Percentiles rank a stretch among this genome's conserved stretches.
Evolutionary conservation across 2,797 vertebrate species (phyloP).

Genomic region (Sebastes melanostomus): DNA sequence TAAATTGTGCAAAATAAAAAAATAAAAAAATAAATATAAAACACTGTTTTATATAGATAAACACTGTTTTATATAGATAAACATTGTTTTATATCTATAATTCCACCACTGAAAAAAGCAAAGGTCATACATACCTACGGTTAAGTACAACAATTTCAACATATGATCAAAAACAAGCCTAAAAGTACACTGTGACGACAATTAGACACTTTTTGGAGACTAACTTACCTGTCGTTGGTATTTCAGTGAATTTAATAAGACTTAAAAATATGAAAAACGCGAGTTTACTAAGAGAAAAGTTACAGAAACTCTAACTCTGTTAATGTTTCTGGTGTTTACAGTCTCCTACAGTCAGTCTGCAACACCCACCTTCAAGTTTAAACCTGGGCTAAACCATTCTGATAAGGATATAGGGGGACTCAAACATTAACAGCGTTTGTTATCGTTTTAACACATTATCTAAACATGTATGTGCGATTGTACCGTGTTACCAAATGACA

Average conservation of each 20-base stretch:
- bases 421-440: accelerated
- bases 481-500: accelerated
- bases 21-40: too few species aligned
- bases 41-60: too few species aligned
- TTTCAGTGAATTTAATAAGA: not conserved
- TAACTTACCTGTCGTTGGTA: conserved; percentile 22
- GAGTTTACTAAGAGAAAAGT: accelerated
- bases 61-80: too few species aligned
- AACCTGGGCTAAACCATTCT: conserved; percentile 49
- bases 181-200: not conserved
- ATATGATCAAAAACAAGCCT: not conserved
- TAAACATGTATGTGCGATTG: accelerated
- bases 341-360: too few species aligned
- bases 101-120: not conserved
- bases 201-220: not conserved
- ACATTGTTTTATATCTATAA: too few species aligned
- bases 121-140: too few species aligned
- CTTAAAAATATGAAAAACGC: not conserved
- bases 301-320: accelerated
- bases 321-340: not conserved
- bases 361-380: conserved; percentile 19
- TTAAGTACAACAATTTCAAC: not conserved
- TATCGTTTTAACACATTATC: accelerated
- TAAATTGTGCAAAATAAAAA: too few species aligned
- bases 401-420: accelerated